Conservation (phyloP, 2,797 vertebrate species). For the Octomys mimax region DNA sequence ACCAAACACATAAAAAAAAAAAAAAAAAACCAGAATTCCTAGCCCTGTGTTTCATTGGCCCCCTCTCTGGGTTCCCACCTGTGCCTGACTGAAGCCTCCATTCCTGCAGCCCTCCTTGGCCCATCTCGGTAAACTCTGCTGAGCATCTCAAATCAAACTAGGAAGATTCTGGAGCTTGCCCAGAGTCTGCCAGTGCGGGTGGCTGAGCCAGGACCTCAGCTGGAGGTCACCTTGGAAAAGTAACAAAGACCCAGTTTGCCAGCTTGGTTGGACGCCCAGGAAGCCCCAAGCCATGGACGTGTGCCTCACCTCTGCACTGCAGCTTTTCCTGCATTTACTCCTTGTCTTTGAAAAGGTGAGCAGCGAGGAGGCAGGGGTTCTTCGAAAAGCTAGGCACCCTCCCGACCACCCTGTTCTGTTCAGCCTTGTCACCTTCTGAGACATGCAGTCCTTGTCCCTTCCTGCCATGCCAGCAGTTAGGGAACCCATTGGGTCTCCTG, state of each 20-base stretch:
- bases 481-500: background rate
- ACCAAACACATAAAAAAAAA: no score
- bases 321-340: background rate
- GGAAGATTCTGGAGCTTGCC: background rate
- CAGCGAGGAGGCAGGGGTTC: background rate
- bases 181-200: background rate
- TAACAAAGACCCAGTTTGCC: background rate
- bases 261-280: background rate
- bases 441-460: background rate
- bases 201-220: background rate
- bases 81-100: background rate
- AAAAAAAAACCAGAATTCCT: background rate
- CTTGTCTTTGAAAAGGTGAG: background rate
- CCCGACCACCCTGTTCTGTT: background rate
- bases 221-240: background rate
- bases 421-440: fast-evolving
- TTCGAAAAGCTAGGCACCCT: fast-evolving
- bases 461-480: background rate
- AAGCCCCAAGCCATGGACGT: fast-evolving
- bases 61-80: no score
- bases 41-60: no score
- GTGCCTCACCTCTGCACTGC: fast-evolving
- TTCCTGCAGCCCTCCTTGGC: no score
- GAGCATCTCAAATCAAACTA: background rate
- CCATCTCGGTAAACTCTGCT: background rate